Percentiles rank a stretch among this genome's conserved stretches.
Evolutionary conservation across 2,113 vertebrate genomes (phyloP).

Genomic region (Coptodon bakossiorum): DNA sequence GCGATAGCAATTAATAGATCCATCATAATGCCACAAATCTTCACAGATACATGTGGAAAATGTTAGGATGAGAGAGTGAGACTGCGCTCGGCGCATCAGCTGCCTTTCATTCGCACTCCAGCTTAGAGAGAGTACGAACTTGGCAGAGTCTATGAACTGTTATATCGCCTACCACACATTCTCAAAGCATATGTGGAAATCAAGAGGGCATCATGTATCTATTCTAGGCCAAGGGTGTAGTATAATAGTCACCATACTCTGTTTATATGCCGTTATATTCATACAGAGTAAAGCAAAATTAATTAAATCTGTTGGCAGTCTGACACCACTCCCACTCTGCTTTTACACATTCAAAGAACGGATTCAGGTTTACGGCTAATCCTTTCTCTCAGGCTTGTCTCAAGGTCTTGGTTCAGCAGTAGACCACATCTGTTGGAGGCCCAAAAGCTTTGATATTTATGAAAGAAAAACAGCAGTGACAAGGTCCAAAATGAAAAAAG

Average conservation of each 20-base stretch:
- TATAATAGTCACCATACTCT: not conserved
- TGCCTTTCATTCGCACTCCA: slow-evolving; percentile 14
- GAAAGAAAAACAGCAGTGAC: slow-evolving; percentile 17
- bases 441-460: slow-evolving; percentile 38
- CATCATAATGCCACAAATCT: not conserved
- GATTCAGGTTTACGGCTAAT: slow-evolving; percentile 16
- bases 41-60: slow-evolving; percentile 44
- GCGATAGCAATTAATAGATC: slow-evolving; percentile 5
- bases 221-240: slow-evolving; percentile 22
- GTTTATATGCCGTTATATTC: slow-evolving; percentile 1
- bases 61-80: slow-evolving; percentile 27
- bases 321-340: not conserved
- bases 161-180: slow-evolving; percentile 19
- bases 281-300: slow-evolving; percentile 7
- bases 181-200: slow-evolving; percentile 34
- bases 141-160: slow-evolving; percentile 19
- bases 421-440: slow-evolving; percentile 43
- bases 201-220: slow-evolving; percentile 27
- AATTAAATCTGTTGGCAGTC: slow-evolving; percentile 39
- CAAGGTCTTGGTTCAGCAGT: slow-evolving; percentile 18
- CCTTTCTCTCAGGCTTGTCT: slow-evolving; percentile 8
- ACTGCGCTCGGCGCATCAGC: not conserved
- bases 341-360: not conserved
- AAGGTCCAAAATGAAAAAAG: not conserved
- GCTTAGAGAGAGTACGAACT: not conserved